Conservation (phyloP, 2,888 invertebrate species). For the Trileptium ribeirensis region DNA sequence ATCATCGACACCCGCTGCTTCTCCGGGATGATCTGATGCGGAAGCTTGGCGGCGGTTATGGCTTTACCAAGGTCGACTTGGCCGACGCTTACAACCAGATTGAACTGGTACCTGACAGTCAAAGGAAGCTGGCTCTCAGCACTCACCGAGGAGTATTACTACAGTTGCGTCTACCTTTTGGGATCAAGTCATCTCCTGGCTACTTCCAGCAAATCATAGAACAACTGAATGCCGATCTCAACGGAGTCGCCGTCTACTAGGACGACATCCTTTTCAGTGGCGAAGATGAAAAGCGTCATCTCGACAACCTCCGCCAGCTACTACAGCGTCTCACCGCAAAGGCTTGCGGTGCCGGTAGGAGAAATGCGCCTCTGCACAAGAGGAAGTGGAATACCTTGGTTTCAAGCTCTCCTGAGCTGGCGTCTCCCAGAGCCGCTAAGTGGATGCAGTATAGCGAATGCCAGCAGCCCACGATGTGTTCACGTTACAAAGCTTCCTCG, state of each 20-base stretch:
- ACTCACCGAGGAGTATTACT: conserved; percentile 27
- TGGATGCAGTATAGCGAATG: conserved; percentile 28
- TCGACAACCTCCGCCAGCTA: background rate
- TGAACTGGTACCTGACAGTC: background rate
- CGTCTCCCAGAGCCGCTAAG: conserved; percentile 16
- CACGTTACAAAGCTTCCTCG: background rate
- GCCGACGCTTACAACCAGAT: conserved; percentile 12
- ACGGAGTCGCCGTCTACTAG: conserved; percentile 26
- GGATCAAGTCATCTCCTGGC: conserved; percentile 20
- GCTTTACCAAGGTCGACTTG: background rate
- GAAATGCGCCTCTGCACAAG: conserved; percentile 19
- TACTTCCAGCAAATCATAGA: conserved; percentile 29
- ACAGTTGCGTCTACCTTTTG: conserved; percentile 24
- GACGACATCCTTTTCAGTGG: conserved; percentile 15
- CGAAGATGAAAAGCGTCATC: background rate
- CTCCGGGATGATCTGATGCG: background rate
- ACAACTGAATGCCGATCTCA: conserved; percentile 22
- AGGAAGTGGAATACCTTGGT: background rate
- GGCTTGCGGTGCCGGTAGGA: conserved; percentile 24
- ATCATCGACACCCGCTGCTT: conserved; percentile 2
- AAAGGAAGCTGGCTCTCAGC: conserved; percentile 21
- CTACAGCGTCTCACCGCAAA: background rate
- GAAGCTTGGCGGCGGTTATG: conserved; percentile 4
- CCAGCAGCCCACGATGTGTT: background rate
- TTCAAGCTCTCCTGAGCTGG: conserved; percentile 15